Evolutionary conservation across 2,797 vertebrate species (phyloP), one percentile per base, ranked within the genome.

Genomic region (Hypotaenidia okinawae): DNA sequence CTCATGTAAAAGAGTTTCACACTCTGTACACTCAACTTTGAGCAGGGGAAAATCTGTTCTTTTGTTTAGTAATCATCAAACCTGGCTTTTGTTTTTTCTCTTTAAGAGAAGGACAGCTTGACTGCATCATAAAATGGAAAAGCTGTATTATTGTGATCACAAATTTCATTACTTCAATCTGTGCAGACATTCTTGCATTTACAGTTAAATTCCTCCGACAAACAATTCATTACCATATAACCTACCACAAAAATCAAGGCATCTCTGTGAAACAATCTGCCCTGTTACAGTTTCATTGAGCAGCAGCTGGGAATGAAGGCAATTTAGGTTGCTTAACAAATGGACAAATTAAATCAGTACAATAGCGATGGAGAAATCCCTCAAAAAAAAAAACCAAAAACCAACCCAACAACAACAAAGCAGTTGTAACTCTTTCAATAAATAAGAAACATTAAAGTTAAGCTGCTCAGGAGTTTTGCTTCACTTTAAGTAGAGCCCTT

Each of bases 161-260:
- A 86, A 72, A 88, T 88, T 78, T 75, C 51, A 81, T 81, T 88
- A 55, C 52, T 86, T 76, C 87, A 95, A 30, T 78, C 62, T 91
- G 45, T 75, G 51, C 63, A 43, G 72, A 55, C 58, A 73, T 43
- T 54, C 24, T 54, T 82, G n/a, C 37, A 91, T 86, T 90, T 73
- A 78, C 45, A 47, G 43, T 78, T 83, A 88, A 67, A 66, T 85
- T 85, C 83, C 37, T 51, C 51, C 80, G 73, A 66, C 54, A 89
- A 87, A 83, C 35, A 91, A 72, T 55, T 91, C 15, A 84, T 76
- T 72, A 64, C 25, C 57, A 28, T 37, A 59, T 39, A 94, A 30
- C 9, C 43, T 41, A 59, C 9, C 61, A 35, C 43, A 72, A 70
- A 91, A 90, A 49, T 63, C 39, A 79, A 92, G 30, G 54, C 32